phyloP scores from a whole-genome alignment of 2,888 invertebrate genomes.

The Dascillus cervinus region DNA sequence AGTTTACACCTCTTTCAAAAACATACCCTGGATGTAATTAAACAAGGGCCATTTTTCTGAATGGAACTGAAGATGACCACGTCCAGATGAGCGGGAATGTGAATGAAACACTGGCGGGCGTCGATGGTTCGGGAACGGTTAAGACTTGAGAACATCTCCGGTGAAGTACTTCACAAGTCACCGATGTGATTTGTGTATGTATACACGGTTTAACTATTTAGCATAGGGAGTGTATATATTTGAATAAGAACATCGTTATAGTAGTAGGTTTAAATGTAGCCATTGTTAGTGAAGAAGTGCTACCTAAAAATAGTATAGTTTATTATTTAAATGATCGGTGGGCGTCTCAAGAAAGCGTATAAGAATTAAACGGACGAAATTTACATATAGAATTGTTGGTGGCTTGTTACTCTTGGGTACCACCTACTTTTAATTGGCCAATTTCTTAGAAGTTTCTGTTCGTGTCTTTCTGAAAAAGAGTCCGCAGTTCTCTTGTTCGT shows the following conservation, averaged over 20 bases:
- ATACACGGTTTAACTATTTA: constrained; percentile 12
- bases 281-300: constrained; percentile 20
- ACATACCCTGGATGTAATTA: too few relatives aligned
- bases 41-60: too few relatives aligned
- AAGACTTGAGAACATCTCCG: constrained; percentile 1
- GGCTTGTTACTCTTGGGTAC: constrained; percentile 9
- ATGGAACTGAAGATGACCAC: too few relatives aligned
- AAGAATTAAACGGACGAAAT: constrained; percentile 16
- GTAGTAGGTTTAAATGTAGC: constrained; percentile 16
- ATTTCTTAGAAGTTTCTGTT: constrained; percentile 10
- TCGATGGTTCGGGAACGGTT: constrained; percentile 4
- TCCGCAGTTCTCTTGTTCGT: too few relatives aligned
- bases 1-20: too few relatives aligned
- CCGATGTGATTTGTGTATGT: not conserved
- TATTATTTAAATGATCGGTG: constrained; percentile 16
- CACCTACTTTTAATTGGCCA: constrained; percentile 11
- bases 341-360: constrained; percentile 16
- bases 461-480: too few relatives aligned
- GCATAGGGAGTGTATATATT: constrained; percentile 20
- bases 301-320: constrained; percentile 18
- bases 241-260: constrained; percentile 17
- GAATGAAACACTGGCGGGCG: constrained; percentile 5
- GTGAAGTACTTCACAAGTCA: not conserved
- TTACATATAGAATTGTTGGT: constrained; percentile 14
- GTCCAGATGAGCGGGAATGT: too few relatives aligned